These are phyloP conservation scores for Apostichopus leukothele DNA, from an alignment of 53 echinoderm and acorn worm species.

Conservation along the genomic window DNA sequence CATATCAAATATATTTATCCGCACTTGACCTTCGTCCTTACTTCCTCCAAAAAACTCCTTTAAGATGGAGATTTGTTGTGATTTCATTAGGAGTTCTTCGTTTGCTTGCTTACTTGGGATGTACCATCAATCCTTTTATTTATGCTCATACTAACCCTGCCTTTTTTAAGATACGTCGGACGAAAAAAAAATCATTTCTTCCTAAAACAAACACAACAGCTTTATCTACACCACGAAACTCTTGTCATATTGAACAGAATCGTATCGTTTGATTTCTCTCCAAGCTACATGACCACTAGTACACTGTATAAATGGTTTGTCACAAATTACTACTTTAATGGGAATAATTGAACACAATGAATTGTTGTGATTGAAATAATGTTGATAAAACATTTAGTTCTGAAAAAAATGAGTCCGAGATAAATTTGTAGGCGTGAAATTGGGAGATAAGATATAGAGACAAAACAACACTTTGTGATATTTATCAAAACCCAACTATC, in stretches of 20 bases:
- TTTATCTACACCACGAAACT: neutral
- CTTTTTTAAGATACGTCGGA: neutral
- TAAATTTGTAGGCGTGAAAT: too few relatives aligned
- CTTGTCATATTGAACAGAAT: neutral
- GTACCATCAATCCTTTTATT: slow-evolving; percentile 21
- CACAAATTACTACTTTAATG: too few relatives aligned
- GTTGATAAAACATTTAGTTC: too few relatives aligned
- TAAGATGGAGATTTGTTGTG: slow-evolving; percentile 25
- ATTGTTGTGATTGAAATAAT: too few relatives aligned
- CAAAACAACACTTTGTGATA: too few relatives aligned
- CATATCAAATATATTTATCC: slow-evolving; percentile 17
- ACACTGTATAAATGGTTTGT: too few relatives aligned
- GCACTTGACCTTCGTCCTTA: slow-evolving; percentile 29
- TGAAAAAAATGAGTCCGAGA: too few relatives aligned
- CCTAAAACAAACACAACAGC: neutral
- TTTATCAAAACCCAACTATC: too few relatives aligned
- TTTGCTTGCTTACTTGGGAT: slow-evolving; percentile 15
- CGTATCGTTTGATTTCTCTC: neutral
- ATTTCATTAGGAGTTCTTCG: neutral
- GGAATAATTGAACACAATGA: too few relatives aligned
- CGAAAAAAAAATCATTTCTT: neutral
- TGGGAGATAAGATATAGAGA: too few relatives aligned
- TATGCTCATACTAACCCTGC: slow-evolving; percentile 29
- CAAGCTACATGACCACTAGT: too few relatives aligned
- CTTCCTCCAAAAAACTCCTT: slow-evolving; percentile 21